phyloP scores from a whole-genome alignment of 2,113 vertebrate genomes.

The Alaudala cheleensis region DNA sequence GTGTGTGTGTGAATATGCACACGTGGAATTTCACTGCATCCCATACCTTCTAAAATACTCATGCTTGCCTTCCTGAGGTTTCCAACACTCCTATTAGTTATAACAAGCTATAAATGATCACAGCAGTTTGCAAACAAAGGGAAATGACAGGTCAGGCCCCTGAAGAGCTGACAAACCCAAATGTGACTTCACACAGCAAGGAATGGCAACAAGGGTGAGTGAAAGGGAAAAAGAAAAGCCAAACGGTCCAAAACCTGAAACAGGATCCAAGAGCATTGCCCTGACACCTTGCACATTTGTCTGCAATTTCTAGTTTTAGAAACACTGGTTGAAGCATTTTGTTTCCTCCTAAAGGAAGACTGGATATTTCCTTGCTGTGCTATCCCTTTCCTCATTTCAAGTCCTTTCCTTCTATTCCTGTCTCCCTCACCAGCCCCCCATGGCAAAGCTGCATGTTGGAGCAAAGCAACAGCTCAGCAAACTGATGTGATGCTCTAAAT shows the following conservation, averaged over 20 bases:
- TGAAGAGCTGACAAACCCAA: background rate
- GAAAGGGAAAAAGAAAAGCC: background rate
- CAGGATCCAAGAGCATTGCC: background rate
- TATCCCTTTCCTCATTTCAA: background rate
- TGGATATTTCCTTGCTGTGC: background rate
- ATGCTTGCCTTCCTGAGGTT: background rate
- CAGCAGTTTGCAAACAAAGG: background rate
- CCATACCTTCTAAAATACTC: background rate
- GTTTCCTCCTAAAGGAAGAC: background rate
- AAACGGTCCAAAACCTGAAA: background rate
- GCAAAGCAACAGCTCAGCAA: background rate
- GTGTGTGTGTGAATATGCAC: background rate
- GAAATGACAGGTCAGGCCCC: background rate
- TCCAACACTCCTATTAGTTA: background rate
- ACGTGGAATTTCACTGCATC: background rate
- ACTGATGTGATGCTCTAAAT: slow-evolving; percentile 33
- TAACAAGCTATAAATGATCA: background rate
- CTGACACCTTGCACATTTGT: background rate
- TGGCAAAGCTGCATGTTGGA: background rate
- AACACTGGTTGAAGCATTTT: background rate
- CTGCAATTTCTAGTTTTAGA: background rate
- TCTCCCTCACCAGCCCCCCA: background rate
- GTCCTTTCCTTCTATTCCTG: background rate
- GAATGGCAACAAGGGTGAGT: background rate
- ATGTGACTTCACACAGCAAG: background rate